A percentile compares a stretch with the other conserved stretches of the same genome.
Evolutionary conservation across 2,113 vertebrate genomes (phyloP).

Genomic region (Tupaia tana): DNA sequence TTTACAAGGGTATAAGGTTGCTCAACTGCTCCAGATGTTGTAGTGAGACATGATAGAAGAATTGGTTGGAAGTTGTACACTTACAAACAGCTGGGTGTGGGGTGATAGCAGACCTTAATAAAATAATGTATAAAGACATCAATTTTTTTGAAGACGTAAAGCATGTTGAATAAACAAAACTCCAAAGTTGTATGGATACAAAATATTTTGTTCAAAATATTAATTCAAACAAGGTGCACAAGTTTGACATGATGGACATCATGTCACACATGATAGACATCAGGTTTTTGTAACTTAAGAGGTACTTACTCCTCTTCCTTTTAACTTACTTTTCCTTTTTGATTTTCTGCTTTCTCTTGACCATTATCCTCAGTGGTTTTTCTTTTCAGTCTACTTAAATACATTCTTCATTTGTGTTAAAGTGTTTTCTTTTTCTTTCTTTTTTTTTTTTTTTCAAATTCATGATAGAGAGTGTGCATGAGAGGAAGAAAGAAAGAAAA

Average conservation of each 20-base stretch:
- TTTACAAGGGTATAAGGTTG: neutral
- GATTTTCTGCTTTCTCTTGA: neutral
- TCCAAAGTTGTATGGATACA: neutral
- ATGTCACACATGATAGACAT: neutral
- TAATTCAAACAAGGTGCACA: neutral
- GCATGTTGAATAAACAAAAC: neutral
- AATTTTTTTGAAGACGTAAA: neutral
- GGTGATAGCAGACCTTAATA: neutral
- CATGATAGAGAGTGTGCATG: too few relatives aligned
- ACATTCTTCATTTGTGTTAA: neutral
- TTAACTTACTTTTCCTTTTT: neutral
- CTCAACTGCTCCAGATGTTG: neutral
- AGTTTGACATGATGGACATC: neutral
- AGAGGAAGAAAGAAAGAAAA: too few relatives aligned
- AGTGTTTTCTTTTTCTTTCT: neutral
- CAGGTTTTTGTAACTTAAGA: neutral
- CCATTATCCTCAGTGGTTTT: neutral
- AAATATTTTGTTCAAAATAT: neutral
- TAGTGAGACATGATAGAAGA: neutral
- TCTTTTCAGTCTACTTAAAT: neutral
- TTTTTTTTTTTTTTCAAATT: too few relatives aligned
- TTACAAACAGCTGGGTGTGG: neutral
- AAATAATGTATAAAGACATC: neutral
- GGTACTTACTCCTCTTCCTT: neutral
- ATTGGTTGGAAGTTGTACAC: neutral